Percentiles rank a stretch among this genome's conserved stretches.
Evolutionary conservation across 2,113 vertebrate genomes (phyloP).

Genomic region (Cephalopholis sonnerati): DNA sequence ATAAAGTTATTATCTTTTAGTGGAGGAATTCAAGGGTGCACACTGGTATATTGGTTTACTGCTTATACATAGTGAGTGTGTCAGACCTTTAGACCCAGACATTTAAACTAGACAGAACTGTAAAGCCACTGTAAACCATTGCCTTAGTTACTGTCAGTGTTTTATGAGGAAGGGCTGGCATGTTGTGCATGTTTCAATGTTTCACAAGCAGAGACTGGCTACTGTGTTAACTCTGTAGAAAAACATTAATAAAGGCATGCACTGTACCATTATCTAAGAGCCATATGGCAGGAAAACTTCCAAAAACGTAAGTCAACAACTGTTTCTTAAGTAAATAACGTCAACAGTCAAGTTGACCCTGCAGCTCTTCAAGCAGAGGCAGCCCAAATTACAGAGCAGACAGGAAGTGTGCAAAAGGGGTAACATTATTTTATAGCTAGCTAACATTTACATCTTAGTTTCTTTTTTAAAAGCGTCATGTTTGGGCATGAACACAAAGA

Average conservation of each 20-base stretch:
- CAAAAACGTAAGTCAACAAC: background rate
- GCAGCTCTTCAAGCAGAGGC: background rate
- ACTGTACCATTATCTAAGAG: background rate
- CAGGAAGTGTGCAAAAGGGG: accelerated
- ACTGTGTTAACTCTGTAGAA: background rate
- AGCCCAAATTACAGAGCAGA: background rate
- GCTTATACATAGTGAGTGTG: background rate
- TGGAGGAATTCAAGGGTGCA: background rate
- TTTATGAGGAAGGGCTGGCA: background rate
- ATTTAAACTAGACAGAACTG: background rate
- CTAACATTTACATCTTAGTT: background rate
- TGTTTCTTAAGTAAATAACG: background rate
- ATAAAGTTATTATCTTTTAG: background rate
- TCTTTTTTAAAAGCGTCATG: background rate
- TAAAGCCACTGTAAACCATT: background rate
- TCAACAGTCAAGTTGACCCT: background rate
- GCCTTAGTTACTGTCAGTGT: background rate
- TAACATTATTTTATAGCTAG: background rate
- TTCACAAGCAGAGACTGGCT: background rate
- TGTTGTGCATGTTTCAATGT: background rate
- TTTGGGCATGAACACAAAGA: background rate
- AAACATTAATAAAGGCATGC: background rate
- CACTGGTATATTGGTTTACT: too few species aligned
- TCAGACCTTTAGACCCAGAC: background rate
- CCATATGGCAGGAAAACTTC: background rate